phyloP scores from a whole-genome alignment of 2,113 vertebrate genomes.

The Isurus oxyrinchus region DNA sequence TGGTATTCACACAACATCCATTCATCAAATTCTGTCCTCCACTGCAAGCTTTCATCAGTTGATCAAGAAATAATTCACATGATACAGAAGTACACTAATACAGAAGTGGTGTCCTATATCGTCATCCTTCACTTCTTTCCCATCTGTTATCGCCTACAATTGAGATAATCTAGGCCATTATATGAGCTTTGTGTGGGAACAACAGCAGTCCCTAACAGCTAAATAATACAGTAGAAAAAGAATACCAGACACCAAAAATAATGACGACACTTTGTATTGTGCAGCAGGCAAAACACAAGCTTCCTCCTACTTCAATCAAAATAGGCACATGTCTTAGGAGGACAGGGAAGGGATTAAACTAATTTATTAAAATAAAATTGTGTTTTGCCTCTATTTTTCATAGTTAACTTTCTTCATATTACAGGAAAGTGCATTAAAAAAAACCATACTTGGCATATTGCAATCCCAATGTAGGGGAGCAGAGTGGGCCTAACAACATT shows the following conservation, averaged over 20 bases:
- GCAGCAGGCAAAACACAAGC: slow-evolving; percentile 39
- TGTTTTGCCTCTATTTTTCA: neutral
- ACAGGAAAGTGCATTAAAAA: neutral
- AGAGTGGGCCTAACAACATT: neutral
- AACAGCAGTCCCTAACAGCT: slow-evolving; percentile 60
- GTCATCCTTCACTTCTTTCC: slow-evolving; percentile 64
- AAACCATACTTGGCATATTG: neutral
- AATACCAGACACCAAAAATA: slow-evolving; percentile 59
- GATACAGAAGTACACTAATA: slow-evolving; percentile 72
- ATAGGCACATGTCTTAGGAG: neutral
- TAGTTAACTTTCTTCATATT: neutral
- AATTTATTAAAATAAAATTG: neutral
- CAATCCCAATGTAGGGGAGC: neutral
- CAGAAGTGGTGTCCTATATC: slow-evolving; percentile 74
- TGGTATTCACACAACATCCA: slow-evolving; percentile 48
- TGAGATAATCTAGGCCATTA: slow-evolving; percentile 77
- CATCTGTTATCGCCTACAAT: slow-evolving; percentile 82
- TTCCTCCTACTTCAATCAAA: slow-evolving; percentile 13
- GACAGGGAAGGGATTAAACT: neutral
- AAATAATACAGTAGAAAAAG: slow-evolving; percentile 57
- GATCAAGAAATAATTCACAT: slow-evolving; percentile 82
- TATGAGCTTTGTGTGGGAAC: slow-evolving; percentile 65
- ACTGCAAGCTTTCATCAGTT: slow-evolving; percentile 57
- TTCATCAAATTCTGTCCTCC: slow-evolving; percentile 48
- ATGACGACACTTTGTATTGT: slow-evolving; percentile 52